phyloP scores from a whole-genome alignment of 2,113 vertebrate species.

The Cebidichthys violaceus region DNA sequence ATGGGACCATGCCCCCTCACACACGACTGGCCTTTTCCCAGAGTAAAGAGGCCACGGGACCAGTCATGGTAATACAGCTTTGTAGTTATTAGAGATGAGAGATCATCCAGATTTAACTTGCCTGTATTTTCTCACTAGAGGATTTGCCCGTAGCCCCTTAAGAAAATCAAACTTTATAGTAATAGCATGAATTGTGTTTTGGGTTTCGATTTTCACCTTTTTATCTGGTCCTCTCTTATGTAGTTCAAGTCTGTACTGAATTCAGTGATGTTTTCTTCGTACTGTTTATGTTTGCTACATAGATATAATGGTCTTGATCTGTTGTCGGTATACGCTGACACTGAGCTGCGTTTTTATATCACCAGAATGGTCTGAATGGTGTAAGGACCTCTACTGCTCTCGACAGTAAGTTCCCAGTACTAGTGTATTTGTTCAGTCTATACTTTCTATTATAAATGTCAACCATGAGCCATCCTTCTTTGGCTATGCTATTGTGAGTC shows the following conservation, averaged over 20 bases:
- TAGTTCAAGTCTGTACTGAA: neutral
- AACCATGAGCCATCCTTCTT: neutral
- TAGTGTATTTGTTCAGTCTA: neutral
- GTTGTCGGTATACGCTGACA: neutral
- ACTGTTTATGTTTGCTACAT: neutral
- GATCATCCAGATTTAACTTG: neutral
- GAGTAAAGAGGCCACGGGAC: conserved; percentile 79
- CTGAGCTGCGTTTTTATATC: conserved; percentile 51
- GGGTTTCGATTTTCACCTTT: neutral
- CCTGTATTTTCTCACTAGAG: neutral
- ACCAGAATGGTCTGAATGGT: conserved; percentile 91
- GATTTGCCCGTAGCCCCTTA: neutral
- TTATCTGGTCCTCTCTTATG: neutral
- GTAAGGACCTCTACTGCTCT: conserved; percentile 87
- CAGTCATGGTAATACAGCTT: conserved; percentile 77
- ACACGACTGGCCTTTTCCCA: conserved; percentile 81
- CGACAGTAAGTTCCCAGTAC: conserved; percentile 88
- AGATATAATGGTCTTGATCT: neutral
- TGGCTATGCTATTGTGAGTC: neutral
- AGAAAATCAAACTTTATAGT: neutral
- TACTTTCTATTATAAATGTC: neutral
- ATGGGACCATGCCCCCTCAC: conserved; percentile 77
- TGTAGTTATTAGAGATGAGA: neutral
- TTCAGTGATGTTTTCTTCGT: neutral
- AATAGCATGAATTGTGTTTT: neutral